Conservation (phyloP, 2,888 invertebrate genomes). For the Lamellibrachia columna region DNA sequence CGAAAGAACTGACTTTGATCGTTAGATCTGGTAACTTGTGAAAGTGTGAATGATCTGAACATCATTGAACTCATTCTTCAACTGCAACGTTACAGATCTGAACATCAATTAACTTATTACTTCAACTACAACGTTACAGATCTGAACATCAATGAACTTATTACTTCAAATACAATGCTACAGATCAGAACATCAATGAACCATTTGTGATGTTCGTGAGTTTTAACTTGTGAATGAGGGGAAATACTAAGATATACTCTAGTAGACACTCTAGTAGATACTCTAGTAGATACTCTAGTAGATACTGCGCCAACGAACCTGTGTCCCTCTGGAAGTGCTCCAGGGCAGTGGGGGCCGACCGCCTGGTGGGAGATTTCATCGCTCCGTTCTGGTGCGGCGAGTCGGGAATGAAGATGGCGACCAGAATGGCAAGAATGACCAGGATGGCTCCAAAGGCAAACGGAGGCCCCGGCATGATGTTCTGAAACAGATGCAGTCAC, state of each 20-base stretch:
- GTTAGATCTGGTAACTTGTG: too few species aligned
- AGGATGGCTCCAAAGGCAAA: slow-evolving; percentile 97
- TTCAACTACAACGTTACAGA: too few species aligned
- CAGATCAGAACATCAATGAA: too few species aligned
- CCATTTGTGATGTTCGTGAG: too few species aligned
- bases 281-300: background rate
- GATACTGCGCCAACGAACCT: background rate
- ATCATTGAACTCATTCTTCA: too few species aligned
- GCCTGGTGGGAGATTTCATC: slow-evolving; percentile 35
- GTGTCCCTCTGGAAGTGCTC: slow-evolving; percentile 27
- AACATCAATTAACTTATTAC: too few species aligned
- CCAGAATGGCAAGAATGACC: slow-evolving; percentile 93
- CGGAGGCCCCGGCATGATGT: slow-evolving; percentile 95
- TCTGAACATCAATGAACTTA: too few species aligned
- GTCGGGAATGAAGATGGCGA: slow-evolving; percentile 69
- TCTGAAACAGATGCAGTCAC: slow-evolving; percentile 60
- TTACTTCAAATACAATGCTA: too few species aligned
- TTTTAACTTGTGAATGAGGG: too few species aligned
- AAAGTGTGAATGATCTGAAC: too few species aligned
- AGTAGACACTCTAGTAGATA: background rate
- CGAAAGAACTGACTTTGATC: too few species aligned
- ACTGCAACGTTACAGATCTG: too few species aligned
- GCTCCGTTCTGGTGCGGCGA: slow-evolving; percentile 21
- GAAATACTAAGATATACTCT: background rate
- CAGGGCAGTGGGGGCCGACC: slow-evolving; percentile 23